These are phyloP conservation scores for Malthinus seriepunctatus DNA, from an alignment of 2,888 invertebrate species.

Conservation along the genomic window DNA sequence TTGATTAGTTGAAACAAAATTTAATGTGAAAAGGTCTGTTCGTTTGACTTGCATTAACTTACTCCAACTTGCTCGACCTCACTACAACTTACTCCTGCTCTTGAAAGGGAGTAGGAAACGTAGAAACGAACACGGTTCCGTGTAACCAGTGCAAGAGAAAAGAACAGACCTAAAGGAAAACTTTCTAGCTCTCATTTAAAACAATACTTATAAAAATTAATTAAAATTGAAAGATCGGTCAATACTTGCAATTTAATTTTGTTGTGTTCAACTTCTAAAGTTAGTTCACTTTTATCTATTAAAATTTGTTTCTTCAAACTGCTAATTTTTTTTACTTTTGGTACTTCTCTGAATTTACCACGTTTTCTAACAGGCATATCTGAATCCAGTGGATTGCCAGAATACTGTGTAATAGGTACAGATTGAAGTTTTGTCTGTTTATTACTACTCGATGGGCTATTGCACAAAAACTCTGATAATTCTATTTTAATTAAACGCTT, in stretches of 20 bases:
- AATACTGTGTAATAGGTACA: slow-evolving; percentile 12
- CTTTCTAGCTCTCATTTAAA: too few relatives aligned
- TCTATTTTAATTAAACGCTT: slow-evolving; percentile 2
- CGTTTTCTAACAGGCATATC: slow-evolving; percentile 32
- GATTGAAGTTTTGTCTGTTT: neutral
- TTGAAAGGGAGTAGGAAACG: too few relatives aligned
- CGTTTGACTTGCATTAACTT: too few relatives aligned
- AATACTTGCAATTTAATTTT: neutral
- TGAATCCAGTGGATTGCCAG: slow-evolving; percentile 39
- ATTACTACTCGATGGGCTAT: neutral
- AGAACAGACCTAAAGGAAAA: too few relatives aligned
- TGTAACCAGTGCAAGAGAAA: too few relatives aligned
- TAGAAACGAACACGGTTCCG: too few relatives aligned
- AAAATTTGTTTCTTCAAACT: slow-evolving; percentile 36
- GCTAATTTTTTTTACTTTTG: slow-evolving; percentile 32
- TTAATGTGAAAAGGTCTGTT: too few relatives aligned
- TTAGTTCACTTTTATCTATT: slow-evolving; percentile 10
- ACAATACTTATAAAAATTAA: neutral
- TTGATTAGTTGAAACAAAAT: too few relatives aligned
- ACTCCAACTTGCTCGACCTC: too few relatives aligned
- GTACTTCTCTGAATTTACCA: slow-evolving; percentile 38
- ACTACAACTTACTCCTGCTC: too few relatives aligned
- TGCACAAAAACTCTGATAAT: slow-evolving; percentile 11
- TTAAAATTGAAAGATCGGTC: too few relatives aligned
- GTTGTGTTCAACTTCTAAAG: slow-evolving; percentile 6